Evolutionary conservation across 2,797 vertebrate genomes (phyloP).

Genomic region (Muscicapa comitata): DNA sequence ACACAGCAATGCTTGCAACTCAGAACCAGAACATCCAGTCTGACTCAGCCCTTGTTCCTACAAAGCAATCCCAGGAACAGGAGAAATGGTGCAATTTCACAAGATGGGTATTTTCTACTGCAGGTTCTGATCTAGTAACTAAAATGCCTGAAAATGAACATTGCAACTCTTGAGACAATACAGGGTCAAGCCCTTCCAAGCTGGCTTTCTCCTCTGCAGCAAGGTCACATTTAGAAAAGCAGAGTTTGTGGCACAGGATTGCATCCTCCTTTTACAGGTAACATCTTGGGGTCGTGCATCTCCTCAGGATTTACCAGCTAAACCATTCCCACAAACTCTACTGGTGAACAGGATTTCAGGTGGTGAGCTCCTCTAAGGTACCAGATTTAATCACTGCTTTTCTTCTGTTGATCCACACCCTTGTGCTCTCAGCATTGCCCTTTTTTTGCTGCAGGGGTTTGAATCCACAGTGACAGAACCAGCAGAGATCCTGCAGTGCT

Average conservation of each 20-base stretch:
- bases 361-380: neutral
- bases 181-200: neutral
- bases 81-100: neutral
- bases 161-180: neutral
- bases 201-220: neutral
- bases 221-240: neutral
- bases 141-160: neutral
- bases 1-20: rapidly evolving
- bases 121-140: neutral
- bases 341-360: neutral
- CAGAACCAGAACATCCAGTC: neutral
- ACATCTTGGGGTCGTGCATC: neutral
- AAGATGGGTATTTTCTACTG: neutral
- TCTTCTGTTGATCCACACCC: neutral
- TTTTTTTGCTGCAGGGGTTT: neutral
- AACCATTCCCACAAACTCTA: neutral
- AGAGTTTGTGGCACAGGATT: neutral
- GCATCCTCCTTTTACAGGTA: neutral
- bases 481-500: neutral
- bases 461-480: neutral
- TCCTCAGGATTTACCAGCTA: neutral
- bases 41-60: neutral
- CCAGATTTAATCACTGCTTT: neutral
- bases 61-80: neutral
- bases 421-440: neutral